Percentiles rank a stretch among this genome's conserved stretches.
These are phyloP conservation scores for Cryptotis parvus DNA, from an alignment of 2,113 vertebrate species.

Conservation along the genomic window DNA sequence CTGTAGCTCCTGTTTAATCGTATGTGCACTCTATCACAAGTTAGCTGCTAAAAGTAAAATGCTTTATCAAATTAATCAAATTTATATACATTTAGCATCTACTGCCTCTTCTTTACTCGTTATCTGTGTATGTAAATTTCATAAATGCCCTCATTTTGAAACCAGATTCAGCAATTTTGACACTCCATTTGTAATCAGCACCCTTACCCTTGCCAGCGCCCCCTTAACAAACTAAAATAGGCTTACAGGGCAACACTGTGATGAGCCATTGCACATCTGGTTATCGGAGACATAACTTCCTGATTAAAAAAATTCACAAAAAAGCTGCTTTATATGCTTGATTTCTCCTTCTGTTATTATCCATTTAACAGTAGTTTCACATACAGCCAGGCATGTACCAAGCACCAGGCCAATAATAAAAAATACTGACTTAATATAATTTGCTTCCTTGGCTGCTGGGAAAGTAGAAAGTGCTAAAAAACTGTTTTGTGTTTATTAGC, in stretches of 20 bases:
- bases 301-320: conserved; percentile 56
- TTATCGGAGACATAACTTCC: conserved; percentile 60
- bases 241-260: conserved; percentile 15
- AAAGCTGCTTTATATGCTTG: conserved; percentile 63
- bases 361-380: conserved; percentile 76
- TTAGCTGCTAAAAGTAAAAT: not conserved
- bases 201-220: too few relatives aligned
- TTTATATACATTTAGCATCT: conserved; percentile 12
- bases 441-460: conserved; percentile 76
- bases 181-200: not conserved
- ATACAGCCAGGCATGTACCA: conserved; percentile 72
- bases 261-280: conserved; percentile 57
- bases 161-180: conserved; percentile 29
- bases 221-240: conserved; percentile 48
- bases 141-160: conserved; percentile 8
- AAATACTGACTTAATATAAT: conserved; percentile 81
- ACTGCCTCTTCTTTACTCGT: conserved; percentile 18
- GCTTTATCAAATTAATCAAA: conserved; percentile 36
- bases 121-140: conserved; percentile 49
- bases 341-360: conserved; percentile 71
- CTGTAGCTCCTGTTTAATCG: not conserved
- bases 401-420: conserved; percentile 76
- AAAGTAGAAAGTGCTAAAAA: conserved; percentile 72
- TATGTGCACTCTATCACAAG: not conserved
- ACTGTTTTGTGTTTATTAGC: conserved; percentile 80